Evolutionary conservation across 2,888 invertebrate species (phyloP).

Genomic region (Spilarctia lutea): DNA sequence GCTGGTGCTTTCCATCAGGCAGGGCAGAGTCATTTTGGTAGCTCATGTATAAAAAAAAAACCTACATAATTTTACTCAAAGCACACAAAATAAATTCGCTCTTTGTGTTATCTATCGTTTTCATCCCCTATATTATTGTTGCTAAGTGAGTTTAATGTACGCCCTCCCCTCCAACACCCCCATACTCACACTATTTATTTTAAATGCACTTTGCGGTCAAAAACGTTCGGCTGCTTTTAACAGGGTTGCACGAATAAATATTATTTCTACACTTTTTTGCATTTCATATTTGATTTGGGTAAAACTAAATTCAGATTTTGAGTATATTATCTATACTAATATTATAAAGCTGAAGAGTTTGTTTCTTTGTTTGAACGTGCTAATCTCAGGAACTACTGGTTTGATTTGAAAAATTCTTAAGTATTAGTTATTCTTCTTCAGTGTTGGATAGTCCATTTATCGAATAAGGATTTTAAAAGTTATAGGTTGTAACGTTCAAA

Average conservation of each 20-base stretch:
- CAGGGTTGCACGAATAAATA: constrained; percentile 33
- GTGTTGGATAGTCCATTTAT: too few relatives aligned
- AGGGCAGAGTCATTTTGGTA: too few relatives aligned
- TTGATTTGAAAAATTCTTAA: too few relatives aligned
- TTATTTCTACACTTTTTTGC: background rate
- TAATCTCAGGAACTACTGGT: too few relatives aligned
- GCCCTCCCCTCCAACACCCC: constrained; percentile 9
- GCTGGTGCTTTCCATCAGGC: too few relatives aligned
- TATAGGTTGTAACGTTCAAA: too few relatives aligned
- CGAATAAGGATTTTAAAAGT: too few relatives aligned
- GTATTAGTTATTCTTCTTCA: too few relatives aligned
- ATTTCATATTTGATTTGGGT: background rate
- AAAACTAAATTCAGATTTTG: background rate
- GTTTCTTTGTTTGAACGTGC: too few relatives aligned
- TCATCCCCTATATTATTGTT: constrained; percentile 41
- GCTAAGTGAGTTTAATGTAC: constrained; percentile 44
- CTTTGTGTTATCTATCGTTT: constrained; percentile 9
- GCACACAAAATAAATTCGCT: constrained; percentile 6
- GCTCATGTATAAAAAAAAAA: too few relatives aligned
- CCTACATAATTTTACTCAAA: background rate
- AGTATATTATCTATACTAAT: too few relatives aligned
- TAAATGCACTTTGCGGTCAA: constrained; percentile 50
- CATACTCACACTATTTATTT: constrained; percentile 40
- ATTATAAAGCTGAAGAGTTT: too few relatives aligned
- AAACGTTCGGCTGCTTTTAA: constrained; percentile 39